Conservation (phyloP, 2,113 vertebrate genomes). For the Plecturocebus donacophilus region DNA sequence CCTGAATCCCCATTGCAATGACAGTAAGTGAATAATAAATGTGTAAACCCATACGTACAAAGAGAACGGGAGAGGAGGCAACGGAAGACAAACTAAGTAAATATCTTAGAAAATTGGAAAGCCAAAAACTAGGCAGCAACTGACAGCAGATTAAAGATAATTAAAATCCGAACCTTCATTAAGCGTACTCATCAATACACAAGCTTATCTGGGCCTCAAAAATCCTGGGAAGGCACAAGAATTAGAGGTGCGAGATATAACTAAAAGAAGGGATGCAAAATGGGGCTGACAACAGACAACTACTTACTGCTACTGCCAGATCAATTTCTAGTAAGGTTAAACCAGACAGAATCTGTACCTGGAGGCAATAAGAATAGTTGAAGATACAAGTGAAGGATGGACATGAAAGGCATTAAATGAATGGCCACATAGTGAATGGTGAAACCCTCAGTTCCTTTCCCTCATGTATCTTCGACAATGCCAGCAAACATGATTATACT, state of each 20-base stretch:
- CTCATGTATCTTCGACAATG: background rate
- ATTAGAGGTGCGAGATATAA: background rate
- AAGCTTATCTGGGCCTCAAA: background rate
- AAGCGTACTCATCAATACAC: background rate
- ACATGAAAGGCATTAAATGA: conserved; percentile 12
- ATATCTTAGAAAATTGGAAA: background rate
- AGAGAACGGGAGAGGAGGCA: background rate
- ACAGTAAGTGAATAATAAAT: background rate
- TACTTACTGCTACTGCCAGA: background rate
- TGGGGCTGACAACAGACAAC: background rate
- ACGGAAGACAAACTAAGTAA: background rate
- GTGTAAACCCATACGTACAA: background rate
- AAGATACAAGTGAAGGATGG: background rate
- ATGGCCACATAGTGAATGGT: background rate
- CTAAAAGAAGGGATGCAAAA: background rate
- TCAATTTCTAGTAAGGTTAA: background rate
- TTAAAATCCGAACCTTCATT: background rate
- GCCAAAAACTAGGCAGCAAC: background rate
- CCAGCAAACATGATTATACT: background rate
- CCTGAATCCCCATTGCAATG: background rate
- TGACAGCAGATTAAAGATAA: background rate
- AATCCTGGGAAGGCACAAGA: background rate
- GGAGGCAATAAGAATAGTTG: background rate
- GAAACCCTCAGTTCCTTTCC: background rate
- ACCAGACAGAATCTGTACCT: background rate